Evolutionary conservation across 2,113 vertebrate genomes (phyloP).

Genomic region (Pterocles gutturalis): DNA sequence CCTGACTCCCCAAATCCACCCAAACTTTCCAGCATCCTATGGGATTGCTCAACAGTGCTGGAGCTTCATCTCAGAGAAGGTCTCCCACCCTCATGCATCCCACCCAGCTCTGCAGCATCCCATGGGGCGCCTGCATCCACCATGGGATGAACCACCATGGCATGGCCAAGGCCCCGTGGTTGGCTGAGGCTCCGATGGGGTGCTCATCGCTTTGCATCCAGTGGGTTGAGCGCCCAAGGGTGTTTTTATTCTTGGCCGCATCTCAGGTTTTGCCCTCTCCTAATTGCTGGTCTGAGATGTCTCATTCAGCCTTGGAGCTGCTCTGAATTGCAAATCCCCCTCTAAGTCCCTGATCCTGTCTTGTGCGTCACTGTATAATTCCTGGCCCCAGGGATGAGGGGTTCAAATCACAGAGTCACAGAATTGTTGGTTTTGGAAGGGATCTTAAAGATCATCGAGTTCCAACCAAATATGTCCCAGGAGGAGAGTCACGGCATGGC

Average conservation of each 20-base stretch:
- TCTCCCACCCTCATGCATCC: not conserved
- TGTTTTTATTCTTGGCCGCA: fast-evolving
- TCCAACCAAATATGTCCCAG: not conserved
- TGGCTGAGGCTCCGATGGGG: not conserved
- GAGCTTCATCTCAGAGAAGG: not conserved
- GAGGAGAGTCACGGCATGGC: not conserved
- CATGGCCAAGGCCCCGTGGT: not conserved
- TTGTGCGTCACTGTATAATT: not conserved
- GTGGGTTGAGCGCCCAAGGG: fast-evolving
- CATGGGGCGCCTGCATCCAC: not conserved
- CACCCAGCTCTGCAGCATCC: not conserved
- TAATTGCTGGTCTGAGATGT: not conserved
- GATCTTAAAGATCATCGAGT: no score
- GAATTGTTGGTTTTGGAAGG: no score
- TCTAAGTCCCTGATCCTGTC: fast-evolving
- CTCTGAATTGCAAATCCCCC: not conserved
- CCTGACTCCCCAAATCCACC: not conserved
- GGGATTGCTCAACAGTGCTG: not conserved
- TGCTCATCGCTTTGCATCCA: not conserved
- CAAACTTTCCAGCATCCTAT: not conserved
- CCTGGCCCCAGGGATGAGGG: fast-evolving
- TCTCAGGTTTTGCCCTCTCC: not conserved
- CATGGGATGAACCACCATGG: not conserved
- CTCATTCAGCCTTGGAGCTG: not conserved
- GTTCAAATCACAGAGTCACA: not conserved